phyloP scores from a whole-genome alignment of 2,797 vertebrate genomes.

The Erethizon dorsatum region DNA sequence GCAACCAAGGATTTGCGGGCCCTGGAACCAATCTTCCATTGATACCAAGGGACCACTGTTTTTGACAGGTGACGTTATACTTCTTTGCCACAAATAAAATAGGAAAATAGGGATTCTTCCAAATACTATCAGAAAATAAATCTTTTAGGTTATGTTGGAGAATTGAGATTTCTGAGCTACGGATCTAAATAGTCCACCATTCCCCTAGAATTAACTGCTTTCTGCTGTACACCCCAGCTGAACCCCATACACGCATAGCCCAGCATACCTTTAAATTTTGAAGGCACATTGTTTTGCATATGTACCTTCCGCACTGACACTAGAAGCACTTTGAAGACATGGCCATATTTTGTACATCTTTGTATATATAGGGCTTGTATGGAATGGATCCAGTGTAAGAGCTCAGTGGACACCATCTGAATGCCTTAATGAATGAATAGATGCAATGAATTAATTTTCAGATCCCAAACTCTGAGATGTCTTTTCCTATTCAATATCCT shows the following conservation, averaged over 20 bases:
- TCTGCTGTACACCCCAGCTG: background rate
- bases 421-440: background rate
- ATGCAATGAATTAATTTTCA: background rate
- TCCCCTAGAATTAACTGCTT: background rate
- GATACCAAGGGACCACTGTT: background rate
- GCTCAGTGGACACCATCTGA: background rate
- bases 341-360: background rate
- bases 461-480: background rate
- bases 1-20: background rate
- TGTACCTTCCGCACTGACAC: background rate
- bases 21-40: background rate
- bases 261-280: background rate
- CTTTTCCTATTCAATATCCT: background rate
- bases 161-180: background rate
- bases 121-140: conserved; percentile 67
- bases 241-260: background rate
- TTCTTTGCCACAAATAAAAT: conserved; percentile 61
- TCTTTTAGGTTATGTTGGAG: background rate
- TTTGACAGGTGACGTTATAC: background rate
- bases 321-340: background rate
- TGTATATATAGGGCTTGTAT: background rate
- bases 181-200: background rate
- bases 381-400: background rate
- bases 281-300: background rate
- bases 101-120: conserved; percentile 30